Conservation (phyloP, 1,140 invertebrate genomes). For the Aphelinus atriplicis region DNA sequence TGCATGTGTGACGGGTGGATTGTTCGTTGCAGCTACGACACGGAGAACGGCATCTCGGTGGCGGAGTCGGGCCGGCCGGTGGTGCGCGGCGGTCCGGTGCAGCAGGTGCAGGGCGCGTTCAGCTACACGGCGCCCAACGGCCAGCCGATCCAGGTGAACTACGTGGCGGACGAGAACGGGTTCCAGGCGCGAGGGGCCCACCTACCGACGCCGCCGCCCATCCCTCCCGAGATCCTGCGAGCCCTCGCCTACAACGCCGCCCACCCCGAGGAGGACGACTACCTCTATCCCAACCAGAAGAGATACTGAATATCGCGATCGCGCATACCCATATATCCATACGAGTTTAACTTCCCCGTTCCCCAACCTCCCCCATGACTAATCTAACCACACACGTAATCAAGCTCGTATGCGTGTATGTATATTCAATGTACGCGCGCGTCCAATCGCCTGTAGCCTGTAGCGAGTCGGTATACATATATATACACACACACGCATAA, state of each 20-base stretch:
- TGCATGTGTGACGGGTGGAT: too few species aligned
- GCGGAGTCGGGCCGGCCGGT: slow-evolving; percentile 68
- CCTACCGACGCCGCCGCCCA: slow-evolving; percentile 81
- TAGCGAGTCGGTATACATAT: neutral
- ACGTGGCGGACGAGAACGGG: slow-evolving; percentile 81
- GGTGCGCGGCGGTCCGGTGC: slow-evolving; percentile 70
- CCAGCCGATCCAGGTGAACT: slow-evolving; percentile 78
- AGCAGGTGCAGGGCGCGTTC: slow-evolving; percentile 79
- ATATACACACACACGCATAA: neutral
- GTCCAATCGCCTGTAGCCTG: too few species aligned
- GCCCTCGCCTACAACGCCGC: slow-evolving; percentile 63
- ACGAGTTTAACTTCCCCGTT: too few species aligned
- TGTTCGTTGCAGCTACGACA: slow-evolving; percentile 65
- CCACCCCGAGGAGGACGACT: slow-evolving; percentile 61
- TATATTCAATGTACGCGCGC: too few species aligned
- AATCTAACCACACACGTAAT: too few species aligned
- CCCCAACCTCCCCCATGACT: too few species aligned
- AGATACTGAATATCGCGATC: neutral
- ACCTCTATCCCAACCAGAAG: neutral
- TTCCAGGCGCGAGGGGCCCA: slow-evolving; percentile 79
- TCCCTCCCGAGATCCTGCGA: slow-evolving; percentile 68
- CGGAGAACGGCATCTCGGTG: slow-evolving; percentile 67
- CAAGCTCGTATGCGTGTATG: too few species aligned
- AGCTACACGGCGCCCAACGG: slow-evolving; percentile 86
- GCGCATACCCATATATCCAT: too few species aligned